Conservation (phyloP, 2,888 invertebrate genomes). For the Hyposoter dolosus region DNA sequence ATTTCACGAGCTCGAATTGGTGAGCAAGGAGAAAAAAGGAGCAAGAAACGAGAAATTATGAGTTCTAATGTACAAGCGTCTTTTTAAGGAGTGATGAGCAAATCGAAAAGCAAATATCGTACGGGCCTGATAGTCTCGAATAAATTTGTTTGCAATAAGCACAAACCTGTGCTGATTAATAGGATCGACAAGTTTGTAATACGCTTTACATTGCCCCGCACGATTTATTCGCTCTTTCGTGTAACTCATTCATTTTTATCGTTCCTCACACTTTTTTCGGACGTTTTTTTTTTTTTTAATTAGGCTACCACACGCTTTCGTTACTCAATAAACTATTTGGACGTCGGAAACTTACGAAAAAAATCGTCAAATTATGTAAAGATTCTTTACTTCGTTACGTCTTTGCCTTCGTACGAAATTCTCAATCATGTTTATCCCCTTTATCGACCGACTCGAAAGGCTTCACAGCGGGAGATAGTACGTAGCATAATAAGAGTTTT, state of each 20-base stretch:
- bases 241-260: conserved; percentile 36
- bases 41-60: not conserved
- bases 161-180: conserved; percentile 21
- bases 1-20: conserved; percentile 41
- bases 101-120: conserved; percentile 36
- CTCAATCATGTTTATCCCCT: not conserved
- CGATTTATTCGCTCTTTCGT: conserved; percentile 23
- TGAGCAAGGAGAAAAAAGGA: conserved; percentile 21
- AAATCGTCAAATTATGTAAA: conserved; percentile 3
- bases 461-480: conserved; percentile 58
- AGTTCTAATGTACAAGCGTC: conserved; percentile 39
- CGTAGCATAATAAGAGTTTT: conserved; percentile 65
- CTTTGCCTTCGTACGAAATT: not conserved
- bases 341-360: not conserved
- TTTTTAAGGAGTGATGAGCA: conserved; percentile 36
- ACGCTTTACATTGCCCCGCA: conserved; percentile 16
- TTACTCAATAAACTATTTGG: conserved; percentile 34
- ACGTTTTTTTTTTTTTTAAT: conserved; percentile 48
- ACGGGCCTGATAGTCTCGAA: conserved; percentile 41
- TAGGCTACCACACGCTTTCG: conserved; percentile 51
- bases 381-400: conserved; percentile 42
- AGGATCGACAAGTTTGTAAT: conserved; percentile 65
- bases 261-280: conserved; percentile 34
- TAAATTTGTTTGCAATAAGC: conserved; percentile 14
- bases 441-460: conserved; percentile 47